Percentiles rank a stretch among this genome's conserved stretches.
These are phyloP conservation scores for Morus bassanus DNA, from an alignment of 2,797 vertebrate genomes.

Conservation along the genomic window DNA sequence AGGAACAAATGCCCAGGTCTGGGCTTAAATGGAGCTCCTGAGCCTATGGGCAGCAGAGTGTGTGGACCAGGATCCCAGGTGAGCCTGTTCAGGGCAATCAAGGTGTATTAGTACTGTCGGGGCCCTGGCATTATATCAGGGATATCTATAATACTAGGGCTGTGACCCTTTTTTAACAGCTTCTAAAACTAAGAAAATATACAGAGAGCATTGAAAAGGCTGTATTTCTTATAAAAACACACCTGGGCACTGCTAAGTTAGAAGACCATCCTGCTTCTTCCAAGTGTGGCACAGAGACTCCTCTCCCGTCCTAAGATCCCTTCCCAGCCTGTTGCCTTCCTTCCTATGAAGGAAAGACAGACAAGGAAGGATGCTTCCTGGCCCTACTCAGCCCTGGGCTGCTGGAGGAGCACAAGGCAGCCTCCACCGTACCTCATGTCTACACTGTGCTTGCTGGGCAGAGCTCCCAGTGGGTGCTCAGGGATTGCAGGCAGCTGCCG, in stretches of 20 bases:
- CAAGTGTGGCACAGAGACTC: neutral
- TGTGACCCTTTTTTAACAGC: neutral
- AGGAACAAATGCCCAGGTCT: rapidly evolving
- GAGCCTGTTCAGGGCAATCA: neutral
- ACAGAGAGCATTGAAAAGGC: neutral
- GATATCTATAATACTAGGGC: neutral
- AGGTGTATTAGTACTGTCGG: neutral
- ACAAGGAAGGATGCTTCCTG: neutral
- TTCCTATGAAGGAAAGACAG: neutral
- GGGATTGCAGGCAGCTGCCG: neutral
- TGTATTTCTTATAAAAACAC: neutral
- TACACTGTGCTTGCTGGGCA: rapidly evolving
- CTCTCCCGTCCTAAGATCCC: neutral
- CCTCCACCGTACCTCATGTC: neutral
- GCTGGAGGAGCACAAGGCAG: neutral
- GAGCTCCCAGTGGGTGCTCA: neutral
- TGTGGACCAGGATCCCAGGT: neutral
- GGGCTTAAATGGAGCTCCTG: neutral
- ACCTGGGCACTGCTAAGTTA: neutral
- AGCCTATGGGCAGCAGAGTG: neutral
- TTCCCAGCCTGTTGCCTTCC: no score
- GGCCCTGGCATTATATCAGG: neutral
- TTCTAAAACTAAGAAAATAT: neutral
- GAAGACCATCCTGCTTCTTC: neutral
- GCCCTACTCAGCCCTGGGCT: neutral